Evolutionary conservation across 2,888 invertebrate species (phyloP).

Genomic region (Homarus gammarus): DNA sequence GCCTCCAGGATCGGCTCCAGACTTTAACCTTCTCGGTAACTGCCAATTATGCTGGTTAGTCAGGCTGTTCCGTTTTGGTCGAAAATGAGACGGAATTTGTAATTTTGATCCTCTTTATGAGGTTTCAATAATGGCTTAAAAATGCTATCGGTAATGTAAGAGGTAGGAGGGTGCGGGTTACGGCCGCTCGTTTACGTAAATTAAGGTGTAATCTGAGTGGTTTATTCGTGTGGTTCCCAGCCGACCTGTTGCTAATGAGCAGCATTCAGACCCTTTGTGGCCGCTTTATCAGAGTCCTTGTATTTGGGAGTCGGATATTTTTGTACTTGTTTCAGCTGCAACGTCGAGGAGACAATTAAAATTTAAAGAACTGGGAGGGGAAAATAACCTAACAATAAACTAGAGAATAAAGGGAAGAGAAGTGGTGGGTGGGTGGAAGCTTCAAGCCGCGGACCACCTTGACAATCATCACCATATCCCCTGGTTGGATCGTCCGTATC

Average conservation of each 20-base stretch:
- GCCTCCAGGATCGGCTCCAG: constrained; percentile 45
- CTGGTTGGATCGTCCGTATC: no score
- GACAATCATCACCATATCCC: no score
- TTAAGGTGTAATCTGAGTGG: neutral
- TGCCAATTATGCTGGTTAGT: constrained; percentile 66
- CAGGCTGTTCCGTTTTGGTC: constrained; percentile 54
- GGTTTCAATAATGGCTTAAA: constrained; percentile 10
- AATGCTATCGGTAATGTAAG: constrained; percentile 19
- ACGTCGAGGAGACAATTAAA: no score
- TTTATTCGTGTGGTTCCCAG: neutral
- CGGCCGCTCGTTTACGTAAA: neutral
- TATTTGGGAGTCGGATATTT: no score
- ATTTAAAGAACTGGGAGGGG: no score
- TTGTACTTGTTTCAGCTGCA: no score
- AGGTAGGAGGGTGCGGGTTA: neutral
- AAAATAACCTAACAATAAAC: no score
- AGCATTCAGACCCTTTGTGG: no score
- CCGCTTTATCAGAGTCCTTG: no score
- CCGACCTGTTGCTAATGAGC: neutral
- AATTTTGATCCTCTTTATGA: constrained; percentile 54
- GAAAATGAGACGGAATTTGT: constrained; percentile 61
- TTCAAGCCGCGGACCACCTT: no score
- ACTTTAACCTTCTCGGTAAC: constrained; percentile 56
- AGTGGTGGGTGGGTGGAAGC: no score
- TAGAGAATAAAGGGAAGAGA: no score